Percentiles rank a stretch among this genome's conserved stretches.
Evolutionary conservation across 2,113 vertebrate genomes (phyloP).

Genomic region (Regulus satrapa): DNA sequence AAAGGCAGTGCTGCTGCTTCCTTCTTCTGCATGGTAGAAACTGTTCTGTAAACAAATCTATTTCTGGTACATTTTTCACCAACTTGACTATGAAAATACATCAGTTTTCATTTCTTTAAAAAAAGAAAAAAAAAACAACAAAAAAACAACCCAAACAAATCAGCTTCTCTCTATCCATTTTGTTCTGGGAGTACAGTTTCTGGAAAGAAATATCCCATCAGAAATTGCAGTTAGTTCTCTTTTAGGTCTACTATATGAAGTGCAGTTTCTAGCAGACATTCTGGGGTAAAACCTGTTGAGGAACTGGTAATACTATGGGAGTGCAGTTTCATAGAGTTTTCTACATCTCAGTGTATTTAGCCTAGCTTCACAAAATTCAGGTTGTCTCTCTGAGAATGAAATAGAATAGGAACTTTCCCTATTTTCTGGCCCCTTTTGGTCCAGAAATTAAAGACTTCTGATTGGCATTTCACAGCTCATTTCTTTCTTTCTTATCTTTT

Average conservation of each 20-base stretch:
- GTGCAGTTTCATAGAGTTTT: neutral
- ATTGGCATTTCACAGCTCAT: neutral
- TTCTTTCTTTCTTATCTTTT: neutral
- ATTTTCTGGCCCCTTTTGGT: neutral
- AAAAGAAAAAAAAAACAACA: neutral
- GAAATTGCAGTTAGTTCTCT: neutral
- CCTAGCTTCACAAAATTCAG: neutral
- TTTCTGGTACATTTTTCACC: neutral
- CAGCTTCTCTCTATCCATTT: neutral
- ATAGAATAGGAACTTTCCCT: neutral
- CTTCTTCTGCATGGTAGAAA: neutral
- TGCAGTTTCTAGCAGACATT: neutral
- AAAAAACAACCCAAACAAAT: too few relatives aligned
- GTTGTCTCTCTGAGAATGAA: neutral
- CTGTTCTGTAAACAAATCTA: conserved; percentile 12
- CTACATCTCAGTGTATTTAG: neutral
- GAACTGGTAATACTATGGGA: neutral
- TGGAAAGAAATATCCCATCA: neutral
- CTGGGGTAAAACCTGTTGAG: neutral
- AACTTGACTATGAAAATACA: neutral
- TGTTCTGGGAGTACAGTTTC: neutral
- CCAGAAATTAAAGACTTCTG: neutral
- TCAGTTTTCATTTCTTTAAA: neutral
- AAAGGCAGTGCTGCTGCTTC: neutral
- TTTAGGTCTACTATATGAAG: neutral